Base-by-base conservation (phyloP, 2,113 vertebrate genomes). In the Tachuris rubrigastra region DNA sequence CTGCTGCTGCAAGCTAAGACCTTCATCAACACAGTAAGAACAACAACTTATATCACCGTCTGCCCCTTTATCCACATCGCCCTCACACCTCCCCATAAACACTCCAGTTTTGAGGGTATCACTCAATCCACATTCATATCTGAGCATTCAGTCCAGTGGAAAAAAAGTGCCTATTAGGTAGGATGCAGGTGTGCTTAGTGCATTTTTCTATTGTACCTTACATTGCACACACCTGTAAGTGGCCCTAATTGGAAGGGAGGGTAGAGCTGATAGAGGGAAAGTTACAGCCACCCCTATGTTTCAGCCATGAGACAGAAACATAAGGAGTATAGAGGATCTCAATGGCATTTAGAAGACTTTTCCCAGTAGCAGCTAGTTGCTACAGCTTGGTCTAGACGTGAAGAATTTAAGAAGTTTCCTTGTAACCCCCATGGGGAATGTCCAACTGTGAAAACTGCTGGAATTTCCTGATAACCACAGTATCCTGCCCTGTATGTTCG, bases 391-490 rank as follows among this genome's bases (percentile, higher is more conserved):
- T 94, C 85, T 92, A 96, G 92, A 94, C 85, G 65, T 2, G 4
- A 90, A 93, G 79, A 94, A 87, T 93, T 78, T 56, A 27, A 90
- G 39, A 58, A 63, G 46, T 17, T 84, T 68, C 62, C 79, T 78
- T 93, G 58, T n/a, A 35, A 60, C 14, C 50, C 73, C 62, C 19
- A 6, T 5, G 39, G 35, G 80, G 95, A 95, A 93, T 13, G 31
- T 56, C 77, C 52, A 86, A 79, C 88, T 89, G 85, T 76, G n/a
- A 72, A 91, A 94, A 66, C 77, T 56, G 33, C 8, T 37, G 66
- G 83, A 85, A 97, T 91, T 97, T 85, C 78, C 91, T 63, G 71
- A 94, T 87, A 90, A 84, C 50, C 73, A 80, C 83, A 73, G 90
- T 3, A 5, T 81, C 89, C 87, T 80, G 73, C 42, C 72, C 33